These are phyloP conservation scores for Leucozona laternaria DNA, from an alignment of 2,888 invertebrate species.

Conservation along the genomic window DNA sequence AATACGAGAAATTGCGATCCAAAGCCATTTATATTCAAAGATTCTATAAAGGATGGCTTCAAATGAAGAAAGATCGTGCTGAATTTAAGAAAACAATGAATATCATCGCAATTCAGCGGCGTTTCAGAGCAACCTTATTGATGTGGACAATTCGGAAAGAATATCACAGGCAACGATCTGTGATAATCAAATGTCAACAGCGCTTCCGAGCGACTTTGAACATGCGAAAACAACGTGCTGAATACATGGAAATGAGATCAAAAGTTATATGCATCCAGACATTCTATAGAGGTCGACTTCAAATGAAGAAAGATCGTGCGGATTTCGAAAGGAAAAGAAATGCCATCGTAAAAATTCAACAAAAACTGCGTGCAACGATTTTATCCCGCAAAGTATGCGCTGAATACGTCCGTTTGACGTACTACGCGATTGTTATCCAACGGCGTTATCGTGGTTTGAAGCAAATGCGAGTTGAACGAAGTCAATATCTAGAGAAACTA, in stretches of 20 bases:
- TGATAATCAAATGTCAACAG: conserved; percentile 76
- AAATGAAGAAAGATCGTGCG: conserved; percentile 79
- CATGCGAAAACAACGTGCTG: conserved; percentile 78
- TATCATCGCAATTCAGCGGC: conserved; percentile 84
- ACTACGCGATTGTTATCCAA: conserved; percentile 79
- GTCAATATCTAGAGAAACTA: conserved; percentile 76
- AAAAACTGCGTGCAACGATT: conserved; percentile 81
- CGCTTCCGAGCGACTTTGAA: conserved; percentile 78
- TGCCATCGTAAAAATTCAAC: conserved; percentile 79
- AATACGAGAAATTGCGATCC: conserved; percentile 53
- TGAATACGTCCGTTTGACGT: conserved; percentile 78
- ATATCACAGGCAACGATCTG: conserved; percentile 77
- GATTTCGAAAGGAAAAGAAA: conserved; percentile 76
- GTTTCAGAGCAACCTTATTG: conserved; percentile 75
- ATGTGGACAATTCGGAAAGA: conserved; percentile 77
- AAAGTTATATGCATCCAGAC: conserved; percentile 77
- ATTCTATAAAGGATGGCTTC: conserved; percentile 15
- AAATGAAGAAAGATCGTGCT: conserved; percentile 27
- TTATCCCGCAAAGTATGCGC: conserved; percentile 77
- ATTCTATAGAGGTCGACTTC: conserved; percentile 77
- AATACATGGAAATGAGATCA: conserved; percentile 69
- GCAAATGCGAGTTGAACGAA: conserved; percentile 78
- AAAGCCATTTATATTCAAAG: conserved; percentile 39
- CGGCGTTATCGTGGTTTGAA: conserved; percentile 78
- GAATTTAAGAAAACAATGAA: conserved; percentile 23